Percentiles rank a stretch among this genome's conserved stretches.
These are phyloP conservation scores for Limnothrissa miodon DNA, from an alignment of 2,113 vertebrate species.

Conservation along the genomic window DNA sequence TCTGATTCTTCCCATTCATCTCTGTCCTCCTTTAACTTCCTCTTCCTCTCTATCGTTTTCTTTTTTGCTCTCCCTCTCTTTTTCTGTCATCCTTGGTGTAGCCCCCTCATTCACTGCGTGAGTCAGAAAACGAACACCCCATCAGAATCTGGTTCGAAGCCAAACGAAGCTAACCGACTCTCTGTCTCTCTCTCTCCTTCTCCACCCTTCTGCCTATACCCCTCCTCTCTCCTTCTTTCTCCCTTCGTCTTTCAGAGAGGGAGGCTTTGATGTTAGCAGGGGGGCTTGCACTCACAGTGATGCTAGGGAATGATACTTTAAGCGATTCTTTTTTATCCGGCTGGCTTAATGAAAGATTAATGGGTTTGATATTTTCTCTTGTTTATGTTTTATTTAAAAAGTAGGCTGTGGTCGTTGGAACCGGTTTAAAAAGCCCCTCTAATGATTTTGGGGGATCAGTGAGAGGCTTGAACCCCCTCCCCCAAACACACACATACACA, in stretches of 20 bases:
- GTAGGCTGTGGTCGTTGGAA: constrained; percentile 72
- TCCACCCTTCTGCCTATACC: constrained; percentile 64
- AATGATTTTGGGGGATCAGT: constrained; percentile 81
- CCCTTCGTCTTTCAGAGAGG: constrained; percentile 71
- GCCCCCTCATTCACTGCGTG: constrained; percentile 70
- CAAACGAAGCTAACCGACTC: constrained; percentile 87
- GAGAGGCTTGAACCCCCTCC: constrained; percentile 32
- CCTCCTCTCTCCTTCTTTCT: constrained; percentile 62
- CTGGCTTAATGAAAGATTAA: constrained; percentile 99
- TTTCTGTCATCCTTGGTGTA: constrained; percentile 57
- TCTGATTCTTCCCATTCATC: background rate
- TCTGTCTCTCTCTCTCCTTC: constrained; percentile 20
- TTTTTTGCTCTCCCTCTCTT: constrained; percentile 36
- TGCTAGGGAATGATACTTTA: constrained; percentile 93
- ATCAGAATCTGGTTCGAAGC: constrained; percentile 86
- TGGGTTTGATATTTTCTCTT: constrained; percentile 97
- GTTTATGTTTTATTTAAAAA: constrained; percentile 86
- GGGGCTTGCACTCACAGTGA: constrained; percentile 86
- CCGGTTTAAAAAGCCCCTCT: constrained; percentile 76
- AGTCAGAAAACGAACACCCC: constrained; percentile 79
- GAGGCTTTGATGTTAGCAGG: constrained; percentile 96
- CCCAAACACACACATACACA: background rate
- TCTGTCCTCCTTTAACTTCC: background rate
- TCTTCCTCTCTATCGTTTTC: background rate
- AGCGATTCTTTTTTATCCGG: constrained; percentile 99